Conservation (phyloP, 2,113 vertebrate species). For the Proterorhinus semilunaris region DNA sequence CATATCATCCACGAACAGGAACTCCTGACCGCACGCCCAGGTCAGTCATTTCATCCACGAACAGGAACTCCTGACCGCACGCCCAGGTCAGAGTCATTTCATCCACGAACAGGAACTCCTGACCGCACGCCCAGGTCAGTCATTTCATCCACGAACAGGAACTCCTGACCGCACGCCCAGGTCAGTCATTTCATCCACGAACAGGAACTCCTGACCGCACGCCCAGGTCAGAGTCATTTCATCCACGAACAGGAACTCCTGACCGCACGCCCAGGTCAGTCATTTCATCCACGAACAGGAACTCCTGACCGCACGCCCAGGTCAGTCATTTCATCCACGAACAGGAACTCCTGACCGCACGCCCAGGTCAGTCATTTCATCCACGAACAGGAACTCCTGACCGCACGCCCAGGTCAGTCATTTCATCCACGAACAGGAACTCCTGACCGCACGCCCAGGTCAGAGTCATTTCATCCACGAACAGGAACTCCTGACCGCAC, state of each 20-base stretch:
- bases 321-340: constrained; percentile 56
- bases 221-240: constrained; percentile 74
- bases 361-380: constrained; percentile 72
- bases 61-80: constrained; percentile 64
- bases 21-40: constrained; percentile 79
- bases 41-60: constrained; percentile 56
- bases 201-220: constrained; percentile 64
- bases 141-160: no score
- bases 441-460: constrained; percentile 85
- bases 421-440: no score
- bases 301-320: constrained; percentile 79
- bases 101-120: no score
- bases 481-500: constrained; percentile 64
- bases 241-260: no score
- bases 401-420: constrained; percentile 79
- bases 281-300: no score
- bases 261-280: constrained; percentile 81
- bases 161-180: constrained; percentile 79
- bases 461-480: neutral
- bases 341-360: constrained; percentile 64
- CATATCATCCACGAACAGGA: no score
- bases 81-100: constrained; percentile 74
- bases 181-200: constrained; percentile 56
- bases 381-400: no score
- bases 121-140: constrained; percentile 81